These are phyloP conservation scores for Macrotis lagotis DNA, from an alignment of 2,113 vertebrate genomes.

Conservation along the genomic window DNA sequence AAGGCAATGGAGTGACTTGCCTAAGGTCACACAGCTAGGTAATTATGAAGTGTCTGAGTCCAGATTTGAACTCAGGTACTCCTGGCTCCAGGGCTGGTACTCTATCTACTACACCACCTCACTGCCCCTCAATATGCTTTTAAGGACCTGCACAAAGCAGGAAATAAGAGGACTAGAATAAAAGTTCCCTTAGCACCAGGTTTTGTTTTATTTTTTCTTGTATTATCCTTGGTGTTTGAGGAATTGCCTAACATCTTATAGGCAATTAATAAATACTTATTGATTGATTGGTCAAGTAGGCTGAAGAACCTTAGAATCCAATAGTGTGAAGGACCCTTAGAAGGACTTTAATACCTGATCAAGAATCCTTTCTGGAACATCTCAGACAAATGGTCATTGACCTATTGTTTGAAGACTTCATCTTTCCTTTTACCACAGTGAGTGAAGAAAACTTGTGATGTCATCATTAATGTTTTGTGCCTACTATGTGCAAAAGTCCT, in stretches of 20 bases:
- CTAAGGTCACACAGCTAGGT: no score
- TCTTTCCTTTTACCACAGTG: not conserved
- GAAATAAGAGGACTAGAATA: not conserved
- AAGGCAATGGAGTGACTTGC: no score
- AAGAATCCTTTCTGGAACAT: not conserved
- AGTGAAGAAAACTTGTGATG: not conserved
- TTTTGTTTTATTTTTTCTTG: not conserved
- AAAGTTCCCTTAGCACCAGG: not conserved
- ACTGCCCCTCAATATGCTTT: not conserved
- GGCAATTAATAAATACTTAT: not conserved
- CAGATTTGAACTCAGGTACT: no score
- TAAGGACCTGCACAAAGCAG: not conserved
- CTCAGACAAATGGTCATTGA: not conserved
- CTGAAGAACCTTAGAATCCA: not conserved
- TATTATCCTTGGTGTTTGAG: not conserved
- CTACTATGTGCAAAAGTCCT: not conserved
- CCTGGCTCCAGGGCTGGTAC: no score
- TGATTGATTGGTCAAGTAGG: not conserved
- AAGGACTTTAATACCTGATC: not conserved
- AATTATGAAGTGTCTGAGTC: no score
- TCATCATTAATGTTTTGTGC: not conserved
- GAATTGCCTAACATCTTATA: not conserved
- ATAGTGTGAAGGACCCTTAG: not conserved
- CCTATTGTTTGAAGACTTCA: not conserved
- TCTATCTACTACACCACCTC: no score